phyloP scores from a whole-genome alignment of 2,113 vertebrate species.

The Paratilapia polleni region DNA sequence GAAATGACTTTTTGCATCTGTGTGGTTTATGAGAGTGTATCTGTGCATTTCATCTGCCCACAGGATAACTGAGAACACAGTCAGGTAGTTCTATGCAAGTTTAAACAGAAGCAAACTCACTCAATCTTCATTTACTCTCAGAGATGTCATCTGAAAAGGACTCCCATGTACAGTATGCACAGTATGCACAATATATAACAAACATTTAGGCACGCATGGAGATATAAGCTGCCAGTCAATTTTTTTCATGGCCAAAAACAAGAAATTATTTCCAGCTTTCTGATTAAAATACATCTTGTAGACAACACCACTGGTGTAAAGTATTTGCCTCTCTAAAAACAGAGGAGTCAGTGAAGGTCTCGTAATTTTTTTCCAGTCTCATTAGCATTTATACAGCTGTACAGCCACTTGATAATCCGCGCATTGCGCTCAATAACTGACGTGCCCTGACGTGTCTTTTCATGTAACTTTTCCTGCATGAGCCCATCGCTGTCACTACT shows the following conservation, averaged over 20 bases:
- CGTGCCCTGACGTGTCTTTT: slow-evolving; percentile 80
- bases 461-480: slow-evolving; percentile 82
- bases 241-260: not conserved
- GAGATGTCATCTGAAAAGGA: not conserved
- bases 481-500: slow-evolving; percentile 84
- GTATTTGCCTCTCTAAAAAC: not conserved
- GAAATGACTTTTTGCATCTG: not conserved
- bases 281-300: not conserved
- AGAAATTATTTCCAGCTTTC: not conserved
- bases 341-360: slow-evolving; percentile 78
- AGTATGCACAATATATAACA: not conserved
- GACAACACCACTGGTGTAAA: not conserved
- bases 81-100: not conserved
- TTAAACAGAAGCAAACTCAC: not conserved
- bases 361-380: slow-evolving; percentile 81
- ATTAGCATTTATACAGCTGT: slow-evolving; percentile 90
- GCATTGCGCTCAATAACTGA: slow-evolving; percentile 96
- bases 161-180: not conserved
- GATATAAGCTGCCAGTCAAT: not conserved
- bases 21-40: not conserved
- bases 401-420: slow-evolving; percentile 98
- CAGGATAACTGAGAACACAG: not conserved
- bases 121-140: not conserved
- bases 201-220: not conserved
- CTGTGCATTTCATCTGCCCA: not conserved